A percentile compares a stretch with the other conserved stretches of the same genome.
These are phyloP conservation scores for Chiloscyllium plagiosum DNA, from an alignment of 2,113 vertebrate species.

Conservation along the genomic window DNA sequence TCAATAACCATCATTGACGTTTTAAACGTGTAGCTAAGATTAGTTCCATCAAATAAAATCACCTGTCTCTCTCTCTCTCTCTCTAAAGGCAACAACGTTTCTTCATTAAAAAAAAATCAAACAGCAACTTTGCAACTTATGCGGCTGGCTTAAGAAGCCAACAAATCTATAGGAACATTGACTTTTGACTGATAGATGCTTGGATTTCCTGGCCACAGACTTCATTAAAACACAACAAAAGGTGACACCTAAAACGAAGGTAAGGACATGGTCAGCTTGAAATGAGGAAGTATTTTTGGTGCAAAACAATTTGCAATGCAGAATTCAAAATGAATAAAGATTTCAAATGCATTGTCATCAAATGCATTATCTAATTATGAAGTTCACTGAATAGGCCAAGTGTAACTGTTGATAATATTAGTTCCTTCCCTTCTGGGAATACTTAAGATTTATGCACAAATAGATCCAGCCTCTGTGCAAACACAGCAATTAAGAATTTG, in stretches of 20 bases:
- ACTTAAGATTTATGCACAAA: conserved; percentile 86
- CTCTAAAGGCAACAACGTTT: neutral
- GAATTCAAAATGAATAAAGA: conserved; percentile 76
- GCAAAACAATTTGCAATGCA: neutral
- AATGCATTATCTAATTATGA: conserved; percentile 92
- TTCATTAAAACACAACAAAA: neutral
- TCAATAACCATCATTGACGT: conserved; percentile 27
- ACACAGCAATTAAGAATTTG: conserved; percentile 96
- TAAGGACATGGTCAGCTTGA: neutral
- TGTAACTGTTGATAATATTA: conserved; percentile 75
- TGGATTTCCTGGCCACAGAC: neutral
- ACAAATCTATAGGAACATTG: neutral
- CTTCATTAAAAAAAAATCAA: neutral
- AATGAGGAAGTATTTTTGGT: neutral
- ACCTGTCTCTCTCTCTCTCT: too few species aligned
- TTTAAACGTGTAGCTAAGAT: neutral
- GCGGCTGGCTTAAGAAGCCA: neutral
- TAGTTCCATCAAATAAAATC: neutral
- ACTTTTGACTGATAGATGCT: neutral
- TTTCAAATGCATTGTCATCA: conserved; percentile 87
- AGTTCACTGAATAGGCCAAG: conserved; percentile 82
- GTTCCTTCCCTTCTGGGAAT: conserved; percentile 72
- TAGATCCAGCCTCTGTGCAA: conserved; percentile 86
- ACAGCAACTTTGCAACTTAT: neutral
- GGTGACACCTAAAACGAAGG: too few species aligned